Conservation (phyloP, 2,888 invertebrate species). For the Ecdyonurus torrentis region DNA sequence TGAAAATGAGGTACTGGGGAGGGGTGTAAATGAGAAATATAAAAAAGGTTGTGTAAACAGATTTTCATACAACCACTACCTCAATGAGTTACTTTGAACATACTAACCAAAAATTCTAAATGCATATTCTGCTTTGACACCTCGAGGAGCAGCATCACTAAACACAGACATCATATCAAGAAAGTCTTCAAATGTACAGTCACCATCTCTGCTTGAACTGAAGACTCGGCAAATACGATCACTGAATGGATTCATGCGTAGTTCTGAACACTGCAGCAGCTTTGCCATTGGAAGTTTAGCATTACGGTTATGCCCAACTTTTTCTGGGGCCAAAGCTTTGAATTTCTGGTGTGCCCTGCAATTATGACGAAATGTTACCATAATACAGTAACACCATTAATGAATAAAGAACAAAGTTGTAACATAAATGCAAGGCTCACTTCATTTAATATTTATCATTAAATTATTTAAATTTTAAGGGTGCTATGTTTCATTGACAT, state of each 20-base stretch:
- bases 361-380: conserved; percentile 12
- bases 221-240: conserved; percentile 86
- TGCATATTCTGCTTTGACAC: conserved; percentile 88
- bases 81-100: conserved; percentile 3
- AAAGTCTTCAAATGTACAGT: conserved; percentile 90
- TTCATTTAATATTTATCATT: too few species aligned
- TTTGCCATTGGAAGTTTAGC: conserved; percentile 71
- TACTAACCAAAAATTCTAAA: conserved; percentile 81
- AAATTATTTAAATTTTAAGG: conserved; percentile 12
- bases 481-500: too few species aligned
- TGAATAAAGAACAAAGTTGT: too few species aligned
- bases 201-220: conserved; percentile 73
- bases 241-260: conserved; percentile 80
- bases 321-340: conserved; percentile 74
- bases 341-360: conserved; percentile 78
- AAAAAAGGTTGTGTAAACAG: not conserved
- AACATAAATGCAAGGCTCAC: conserved; percentile 5
- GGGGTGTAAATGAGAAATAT: too few species aligned
- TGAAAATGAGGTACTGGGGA: not conserved
- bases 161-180: conserved; percentile 95
- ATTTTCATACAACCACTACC: not conserved
- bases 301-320: conserved; percentile 76
- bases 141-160: conserved; percentile 76
- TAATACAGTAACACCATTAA: conserved; percentile 6
- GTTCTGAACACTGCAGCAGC: conserved; percentile 70